Percentiles rank a stretch among this genome's conserved stretches.
These are phyloP conservation scores for Helarctos malayanus DNA, from an alignment of 2,797 vertebrate species.

Conservation along the genomic window DNA sequence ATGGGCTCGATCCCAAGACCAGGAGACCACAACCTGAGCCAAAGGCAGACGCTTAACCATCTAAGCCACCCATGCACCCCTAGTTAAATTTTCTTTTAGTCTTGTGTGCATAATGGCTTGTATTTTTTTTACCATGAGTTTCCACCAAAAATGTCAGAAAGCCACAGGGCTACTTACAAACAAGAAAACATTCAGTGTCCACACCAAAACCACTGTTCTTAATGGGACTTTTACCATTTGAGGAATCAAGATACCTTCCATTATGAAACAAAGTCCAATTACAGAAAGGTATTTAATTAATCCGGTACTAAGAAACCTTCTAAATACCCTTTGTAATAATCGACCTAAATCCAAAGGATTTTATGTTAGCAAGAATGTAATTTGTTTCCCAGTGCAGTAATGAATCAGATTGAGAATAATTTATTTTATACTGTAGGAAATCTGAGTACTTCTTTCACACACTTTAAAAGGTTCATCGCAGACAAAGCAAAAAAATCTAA, in stretches of 20 bases:
- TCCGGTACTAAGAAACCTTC: constrained; percentile 31
- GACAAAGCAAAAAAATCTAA: constrained; percentile 59
- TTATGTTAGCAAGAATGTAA: constrained; percentile 3
- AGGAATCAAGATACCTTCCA: constrained; percentile 18
- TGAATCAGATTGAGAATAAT: background rate
- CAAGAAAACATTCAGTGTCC: background rate
- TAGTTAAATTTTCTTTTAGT: background rate
- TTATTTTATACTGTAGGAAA: constrained; percentile 31
- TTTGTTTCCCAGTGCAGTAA: background rate
- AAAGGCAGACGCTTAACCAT: too few relatives aligned
- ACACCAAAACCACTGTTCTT: background rate
- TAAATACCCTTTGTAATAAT: constrained; percentile 38
- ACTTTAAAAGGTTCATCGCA: constrained; percentile 48
- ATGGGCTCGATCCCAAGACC: too few relatives aligned
- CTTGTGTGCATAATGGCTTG: background rate
- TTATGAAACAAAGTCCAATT: constrained; percentile 61
- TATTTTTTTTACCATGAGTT: background rate
- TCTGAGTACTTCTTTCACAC: constrained; percentile 51
- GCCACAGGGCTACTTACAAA: background rate
- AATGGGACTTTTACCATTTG: constrained; percentile 31
- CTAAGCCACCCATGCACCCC: too few relatives aligned
- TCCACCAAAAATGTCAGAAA: constrained; percentile 16
- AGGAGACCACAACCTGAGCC: too few relatives aligned
- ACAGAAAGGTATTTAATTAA: constrained; percentile 58
- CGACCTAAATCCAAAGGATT: background rate